A percentile compares a stretch with the other conserved stretches of the same genome.
phyloP scores from a whole-genome alignment of 2,888 invertebrate genomes.

The Bellardia bayeri region DNA sequence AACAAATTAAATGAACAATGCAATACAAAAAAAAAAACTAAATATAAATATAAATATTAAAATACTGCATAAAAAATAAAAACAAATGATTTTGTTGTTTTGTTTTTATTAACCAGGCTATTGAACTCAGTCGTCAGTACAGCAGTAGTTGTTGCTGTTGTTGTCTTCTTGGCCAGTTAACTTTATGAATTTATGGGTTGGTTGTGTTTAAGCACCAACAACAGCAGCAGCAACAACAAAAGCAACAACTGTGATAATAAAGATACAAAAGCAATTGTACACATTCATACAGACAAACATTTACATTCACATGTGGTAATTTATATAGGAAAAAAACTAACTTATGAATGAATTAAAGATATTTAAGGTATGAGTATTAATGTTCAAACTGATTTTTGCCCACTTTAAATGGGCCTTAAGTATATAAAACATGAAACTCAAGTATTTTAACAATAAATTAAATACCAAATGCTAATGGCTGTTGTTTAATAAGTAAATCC shows the following conservation, averaged over 20 bases:
- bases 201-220: constrained; percentile 10
- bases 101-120: constrained; percentile 32
- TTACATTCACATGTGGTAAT: not conserved
- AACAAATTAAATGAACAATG: constrained; percentile 12
- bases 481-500: not conserved
- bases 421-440: constrained; percentile 11
- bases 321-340: not conserved
- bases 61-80: not conserved
- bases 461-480: not conserved
- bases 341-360: constrained; percentile 15
- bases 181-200: constrained; percentile 23
- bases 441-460: not conserved
- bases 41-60: not conserved
- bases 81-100: constrained; percentile 26
- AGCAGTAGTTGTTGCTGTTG: not conserved
- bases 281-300: not conserved
- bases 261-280: constrained; percentile 7
- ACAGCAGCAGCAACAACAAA: not conserved
- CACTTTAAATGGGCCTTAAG: constrained; percentile 17
- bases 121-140: constrained; percentile 12
- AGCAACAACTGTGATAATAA: not conserved
- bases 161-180: constrained; percentile 21
- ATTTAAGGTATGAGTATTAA: not conserved
- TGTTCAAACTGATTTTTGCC: constrained; percentile 4
- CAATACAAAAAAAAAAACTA: not conserved